Evolutionary conservation across 2,113 vertebrate genomes (phyloP).

Genomic region (Larimichthys polyactis): DNA sequence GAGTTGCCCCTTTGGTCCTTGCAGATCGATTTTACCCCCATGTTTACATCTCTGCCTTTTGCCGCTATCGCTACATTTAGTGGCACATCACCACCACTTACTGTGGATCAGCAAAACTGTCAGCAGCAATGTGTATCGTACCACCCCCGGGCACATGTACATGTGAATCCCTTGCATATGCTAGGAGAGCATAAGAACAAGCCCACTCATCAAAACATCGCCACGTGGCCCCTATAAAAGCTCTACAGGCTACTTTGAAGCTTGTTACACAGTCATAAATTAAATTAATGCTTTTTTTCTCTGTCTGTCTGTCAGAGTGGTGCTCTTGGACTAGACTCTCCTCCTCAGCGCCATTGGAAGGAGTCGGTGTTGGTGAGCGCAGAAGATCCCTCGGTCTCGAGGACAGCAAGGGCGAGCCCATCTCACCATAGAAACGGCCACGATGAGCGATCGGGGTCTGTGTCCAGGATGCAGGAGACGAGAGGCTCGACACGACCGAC

Average conservation of each 20-base stretch:
- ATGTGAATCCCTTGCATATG: not conserved
- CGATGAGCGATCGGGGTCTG: slow-evolving; percentile 68
- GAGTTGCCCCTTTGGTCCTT: not conserved
- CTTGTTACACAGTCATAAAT: not conserved
- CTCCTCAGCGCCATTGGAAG: slow-evolving; percentile 80
- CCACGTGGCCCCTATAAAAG: not conserved
- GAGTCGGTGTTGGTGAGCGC: slow-evolving; percentile 82
- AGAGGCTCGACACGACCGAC: slow-evolving; percentile 81
- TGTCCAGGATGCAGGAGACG: slow-evolving; percentile 73
- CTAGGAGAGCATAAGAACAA: not conserved
- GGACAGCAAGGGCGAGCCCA: slow-evolving; percentile 82
- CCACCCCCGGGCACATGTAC: not conserved
- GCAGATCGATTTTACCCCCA: not conserved
- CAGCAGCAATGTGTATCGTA: not conserved
- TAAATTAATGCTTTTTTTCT: slow-evolving; percentile 9
- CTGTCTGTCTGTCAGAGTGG: slow-evolving; percentile 74
- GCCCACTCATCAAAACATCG: not conserved
- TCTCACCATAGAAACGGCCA: slow-evolving; percentile 85
- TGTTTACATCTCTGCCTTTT: not conserved
- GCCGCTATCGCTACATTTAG: not conserved
- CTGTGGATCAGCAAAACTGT: not conserved
- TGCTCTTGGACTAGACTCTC: slow-evolving; percentile 76
- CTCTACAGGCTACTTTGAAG: not conserved
- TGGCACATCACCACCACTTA: not conserved
- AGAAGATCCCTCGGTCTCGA: slow-evolving; percentile 79